Evolutionary conservation across 2,797 vertebrate species (phyloP), one percentile per base, ranked within the genome.

Genomic region (Tamandua tetradactyla): DNA sequence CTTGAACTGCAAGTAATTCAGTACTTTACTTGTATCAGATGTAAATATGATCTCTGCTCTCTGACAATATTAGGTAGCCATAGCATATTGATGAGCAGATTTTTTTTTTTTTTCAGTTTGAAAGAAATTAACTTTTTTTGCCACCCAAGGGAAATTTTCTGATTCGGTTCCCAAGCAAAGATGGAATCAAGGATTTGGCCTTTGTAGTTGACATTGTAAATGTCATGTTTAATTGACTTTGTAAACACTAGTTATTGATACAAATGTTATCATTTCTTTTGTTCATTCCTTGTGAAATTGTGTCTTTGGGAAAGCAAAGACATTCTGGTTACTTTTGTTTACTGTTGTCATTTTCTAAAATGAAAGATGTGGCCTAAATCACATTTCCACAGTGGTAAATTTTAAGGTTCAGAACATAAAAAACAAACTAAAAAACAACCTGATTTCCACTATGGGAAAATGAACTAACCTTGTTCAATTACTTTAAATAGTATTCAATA

Each of bases 211-310:
- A 59, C 35, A 66, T 71, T 71, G 61, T 52, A 52, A 52, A 52
- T 13, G 15, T 15, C 11, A 15, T 14, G 14, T 52, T 52, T 52
- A 52, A 15, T 8, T 87, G 78, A 83, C 44, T 90, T 68, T 18
- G 3, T 57, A 81, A 86, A 69, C 27, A 57, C 44, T 87, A 93
- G 49, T 52, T 13, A 13, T 3, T 52, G 52, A 52, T 13, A 64
- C 55, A 90, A 93, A 82, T 83, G 14, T 57, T n/a, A 8, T 57
- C 55, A 47, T 78, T 71, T 22, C 57, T 17, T 76, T 66, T 83
- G 62, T 25, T 93, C 55, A 40, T 91, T 78, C 37, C 22, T 87
- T 91, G n/a, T 79, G 57, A 90, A 95, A 69, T 90, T 69, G 35
- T 37, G 4, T 87, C 83, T 91, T 93, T 91, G 44, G 68, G 87